Conservation (phyloP, 2,888 invertebrate genomes). For the Cenopis cana region DNA sequence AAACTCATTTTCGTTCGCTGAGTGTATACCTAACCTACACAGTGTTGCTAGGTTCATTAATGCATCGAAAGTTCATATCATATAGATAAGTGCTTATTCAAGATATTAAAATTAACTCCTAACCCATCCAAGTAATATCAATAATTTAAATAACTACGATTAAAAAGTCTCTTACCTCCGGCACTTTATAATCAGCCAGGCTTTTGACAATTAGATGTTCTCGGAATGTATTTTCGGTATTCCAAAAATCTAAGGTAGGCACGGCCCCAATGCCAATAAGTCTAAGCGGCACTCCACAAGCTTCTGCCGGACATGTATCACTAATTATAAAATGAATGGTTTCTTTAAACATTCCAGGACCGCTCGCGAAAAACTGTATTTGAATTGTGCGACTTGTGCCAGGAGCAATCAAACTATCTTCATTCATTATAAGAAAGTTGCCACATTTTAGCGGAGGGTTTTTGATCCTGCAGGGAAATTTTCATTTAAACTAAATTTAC, state of each 20-base stretch:
- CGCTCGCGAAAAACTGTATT: constrained; percentile 72
- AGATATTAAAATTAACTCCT: too few species aligned
- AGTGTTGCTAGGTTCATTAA: background rate
- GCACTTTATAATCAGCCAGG: constrained; percentile 78
- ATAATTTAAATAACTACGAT: constrained; percentile 23
- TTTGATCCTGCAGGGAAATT: constrained; percentile 62
- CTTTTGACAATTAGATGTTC: constrained; percentile 85
- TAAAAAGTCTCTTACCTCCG: constrained; percentile 64
- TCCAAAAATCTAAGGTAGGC: constrained; percentile 84
- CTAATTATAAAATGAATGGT: constrained; percentile 76
- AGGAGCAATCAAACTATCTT: constrained; percentile 77
- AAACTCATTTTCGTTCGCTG: too few species aligned
- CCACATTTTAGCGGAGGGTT: constrained; percentile 75
- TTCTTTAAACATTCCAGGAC: constrained; percentile 70
- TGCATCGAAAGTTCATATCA: too few species aligned
- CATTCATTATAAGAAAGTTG: constrained; percentile 74
- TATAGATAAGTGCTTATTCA: too few species aligned
- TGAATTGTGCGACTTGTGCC: constrained; percentile 73
- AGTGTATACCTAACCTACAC: too few species aligned
- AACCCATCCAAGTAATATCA: background rate
- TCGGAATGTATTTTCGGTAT: constrained; percentile 84
- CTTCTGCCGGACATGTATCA: constrained; percentile 80
- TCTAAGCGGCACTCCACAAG: constrained; percentile 75
- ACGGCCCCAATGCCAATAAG: constrained; percentile 83
- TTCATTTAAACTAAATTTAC: background rate